These are phyloP conservation scores for Trichomycterus rosablanca DNA, from an alignment of 2,113 vertebrate genomes.

Conservation along the genomic window DNA sequence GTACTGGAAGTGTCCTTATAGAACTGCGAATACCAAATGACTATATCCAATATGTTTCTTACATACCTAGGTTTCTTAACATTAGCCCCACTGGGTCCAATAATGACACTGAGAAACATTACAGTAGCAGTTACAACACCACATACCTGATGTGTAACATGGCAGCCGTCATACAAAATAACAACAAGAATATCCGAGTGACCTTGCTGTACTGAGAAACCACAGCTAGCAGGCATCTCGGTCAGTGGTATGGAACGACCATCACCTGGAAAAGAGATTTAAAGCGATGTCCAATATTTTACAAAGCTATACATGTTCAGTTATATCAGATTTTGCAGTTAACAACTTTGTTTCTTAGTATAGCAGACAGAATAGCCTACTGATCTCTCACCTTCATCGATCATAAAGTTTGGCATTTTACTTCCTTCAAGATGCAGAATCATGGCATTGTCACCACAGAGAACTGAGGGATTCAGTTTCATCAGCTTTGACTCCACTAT, in stretches of 20 bases:
- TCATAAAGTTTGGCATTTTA: constrained; percentile 29
- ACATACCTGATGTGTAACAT: constrained; percentile 44
- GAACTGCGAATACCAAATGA: no score
- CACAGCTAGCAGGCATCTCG: constrained; percentile 42
- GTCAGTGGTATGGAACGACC: constrained; percentile 36
- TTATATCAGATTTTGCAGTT: no score
- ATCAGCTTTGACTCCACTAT: constrained; percentile 17
- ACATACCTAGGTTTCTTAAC: no score
- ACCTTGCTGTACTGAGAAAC: constrained; percentile 42
- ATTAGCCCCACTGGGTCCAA: no score
- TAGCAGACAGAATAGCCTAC: no score
- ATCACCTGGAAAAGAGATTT: constrained; percentile 34
- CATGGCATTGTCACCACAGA: constrained; percentile 23
- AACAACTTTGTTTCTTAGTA: no score
- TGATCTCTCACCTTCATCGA: constrained; percentile 25
- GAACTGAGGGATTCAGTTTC: constrained; percentile 19
- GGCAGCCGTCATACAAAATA: constrained; percentile 45
- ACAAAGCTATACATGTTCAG: no score
- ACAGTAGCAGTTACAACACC: no score
- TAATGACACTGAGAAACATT: no score
- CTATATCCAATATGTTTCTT: no score
- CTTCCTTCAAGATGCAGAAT: constrained; percentile 16
- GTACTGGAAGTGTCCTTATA: no score
- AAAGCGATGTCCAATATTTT: neutral
- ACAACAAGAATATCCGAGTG: constrained; percentile 33